Conservation (phyloP, 2,113 vertebrate species). For the Alectura lathami region DNA sequence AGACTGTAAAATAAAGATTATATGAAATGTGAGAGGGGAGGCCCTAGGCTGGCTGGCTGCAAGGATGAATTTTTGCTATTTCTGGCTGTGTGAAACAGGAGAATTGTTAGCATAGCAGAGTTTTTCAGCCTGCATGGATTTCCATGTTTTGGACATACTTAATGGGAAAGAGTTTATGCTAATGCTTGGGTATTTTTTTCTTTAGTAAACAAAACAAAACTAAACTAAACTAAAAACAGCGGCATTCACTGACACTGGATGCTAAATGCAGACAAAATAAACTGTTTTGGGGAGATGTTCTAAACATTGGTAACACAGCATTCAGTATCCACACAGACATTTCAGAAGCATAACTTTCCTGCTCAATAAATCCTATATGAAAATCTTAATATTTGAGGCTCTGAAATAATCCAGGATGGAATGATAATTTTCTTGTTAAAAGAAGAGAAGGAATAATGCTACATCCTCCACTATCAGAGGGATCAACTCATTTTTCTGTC, state of each 20-base stretch:
- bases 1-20: not conserved
- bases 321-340: not conserved
- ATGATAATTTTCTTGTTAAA: not conserved
- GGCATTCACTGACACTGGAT: not conserved
- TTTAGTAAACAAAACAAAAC: not conserved
- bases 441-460: not conserved
- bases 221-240: no score
- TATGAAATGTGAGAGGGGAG: not conserved
- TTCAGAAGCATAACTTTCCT: not conserved
- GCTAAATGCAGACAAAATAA: not conserved
- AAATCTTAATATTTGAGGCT: not conserved
- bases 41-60: not conserved
- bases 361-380: not conserved
- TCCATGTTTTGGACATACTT: not conserved
- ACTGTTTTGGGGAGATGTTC: not conserved
- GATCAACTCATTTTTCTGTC: not conserved
- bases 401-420: not conserved
- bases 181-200: not conserved
- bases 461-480: not conserved
- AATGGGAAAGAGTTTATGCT: not conserved
- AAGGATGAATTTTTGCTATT: not conserved
- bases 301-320: not conserved
- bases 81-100: not conserved
- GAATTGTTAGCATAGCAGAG: not conserved
- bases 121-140: not conserved